A percentile compares a stretch with the other conserved stretches of the same genome.
These are phyloP conservation scores for Drosophila setosimentum DNA, from an alignment of 2,888 invertebrate genomes.

Conservation along the genomic window DNA sequence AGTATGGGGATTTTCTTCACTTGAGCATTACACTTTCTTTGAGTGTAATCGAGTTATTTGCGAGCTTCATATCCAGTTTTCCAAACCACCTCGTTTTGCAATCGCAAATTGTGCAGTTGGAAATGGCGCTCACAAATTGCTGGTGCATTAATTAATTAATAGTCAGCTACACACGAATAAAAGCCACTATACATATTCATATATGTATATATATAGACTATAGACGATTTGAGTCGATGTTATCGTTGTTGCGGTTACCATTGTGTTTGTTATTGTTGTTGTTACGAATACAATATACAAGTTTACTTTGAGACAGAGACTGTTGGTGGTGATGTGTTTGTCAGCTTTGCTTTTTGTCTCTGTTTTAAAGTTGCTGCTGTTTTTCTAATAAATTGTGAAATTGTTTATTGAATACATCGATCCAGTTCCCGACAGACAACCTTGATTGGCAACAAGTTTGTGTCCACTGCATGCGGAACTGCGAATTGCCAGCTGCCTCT, in stretches of 20 bases:
- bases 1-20: neutral
- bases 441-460: constrained; percentile 32
- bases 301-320: constrained; percentile 24
- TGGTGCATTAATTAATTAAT: constrained; percentile 70
- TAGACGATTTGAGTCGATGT: constrained; percentile 16
- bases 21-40: neutral
- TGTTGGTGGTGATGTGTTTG: constrained; percentile 22
- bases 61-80: constrained; percentile 24
- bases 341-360: constrained; percentile 11
- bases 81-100: constrained; percentile 13
- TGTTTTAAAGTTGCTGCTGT: constrained; percentile 7
- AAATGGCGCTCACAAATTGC: constrained; percentile 50
- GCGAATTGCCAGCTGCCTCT: constrained; percentile 32
- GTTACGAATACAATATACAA: constrained; percentile 49
- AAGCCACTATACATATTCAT: constrained; percentile 4
- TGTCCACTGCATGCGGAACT: constrained; percentile 69
- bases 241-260: constrained; percentile 24
- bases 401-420: constrained; percentile 39
- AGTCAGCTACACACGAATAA: constrained; percentile 36
- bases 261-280: constrained; percentile 18
- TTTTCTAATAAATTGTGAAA: constrained; percentile 66
- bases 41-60: constrained; percentile 4
- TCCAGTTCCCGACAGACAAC: constrained; percentile 47
- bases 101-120: constrained; percentile 19
- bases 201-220: neutral